Evolutionary conservation across 1,140 invertebrate species (phyloP), one percentile per base, ranked within the genome.

Genomic region (Trichomalopsis sarcophagae): DNA sequence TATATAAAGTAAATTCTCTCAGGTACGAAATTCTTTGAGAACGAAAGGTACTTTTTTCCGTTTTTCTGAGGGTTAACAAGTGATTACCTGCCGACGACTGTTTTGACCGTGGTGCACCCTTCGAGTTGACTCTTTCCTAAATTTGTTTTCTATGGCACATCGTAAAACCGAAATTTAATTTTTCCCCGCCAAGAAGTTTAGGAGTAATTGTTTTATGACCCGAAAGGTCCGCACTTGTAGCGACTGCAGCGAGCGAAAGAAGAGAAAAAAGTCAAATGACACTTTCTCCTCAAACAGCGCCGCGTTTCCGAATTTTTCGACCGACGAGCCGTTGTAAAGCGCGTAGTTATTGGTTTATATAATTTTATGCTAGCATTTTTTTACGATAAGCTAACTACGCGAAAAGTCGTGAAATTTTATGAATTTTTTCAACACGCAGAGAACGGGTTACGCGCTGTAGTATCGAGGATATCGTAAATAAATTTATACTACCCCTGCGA

Each of bases 131-230:
- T 76, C 55, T 81, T 81, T 85, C 47, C 47, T 33, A 80, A 69
- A 36, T 78, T 76, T 77, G 79, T 81, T 81, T 66, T 77, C 71
- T 77, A 85, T 76, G 21, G 79, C 71, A 85, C 79, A 79, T 81
- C 73, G 30, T 85, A 85, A 85, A 85, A 75, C 74, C 62, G 71
- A 80, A 84, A 84, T 21, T 81, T 75, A 80, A 80, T 75, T 75
- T 44, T 44, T 44, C 75, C 81, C n/a, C 23, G 47, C 71, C 23
- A 40, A 79, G 40, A 50, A 73, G 21, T 73, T 66, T n/a, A 33
- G 71, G 66, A 50, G 10, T 73, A 84, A 73, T 47, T 2, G 76
- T 71, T 84, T 79, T 84, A 84, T 79, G 66, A 14, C 44, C 27
- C 17, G 36, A 66, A 82, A 62, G 55, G 33, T 74, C 71, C 27